Percentiles rank a stretch among this genome's conserved stretches.
These are phyloP conservation scores for Onychomys arenicola DNA, from an alignment of 2,797 vertebrate species.

Conservation along the genomic window DNA sequence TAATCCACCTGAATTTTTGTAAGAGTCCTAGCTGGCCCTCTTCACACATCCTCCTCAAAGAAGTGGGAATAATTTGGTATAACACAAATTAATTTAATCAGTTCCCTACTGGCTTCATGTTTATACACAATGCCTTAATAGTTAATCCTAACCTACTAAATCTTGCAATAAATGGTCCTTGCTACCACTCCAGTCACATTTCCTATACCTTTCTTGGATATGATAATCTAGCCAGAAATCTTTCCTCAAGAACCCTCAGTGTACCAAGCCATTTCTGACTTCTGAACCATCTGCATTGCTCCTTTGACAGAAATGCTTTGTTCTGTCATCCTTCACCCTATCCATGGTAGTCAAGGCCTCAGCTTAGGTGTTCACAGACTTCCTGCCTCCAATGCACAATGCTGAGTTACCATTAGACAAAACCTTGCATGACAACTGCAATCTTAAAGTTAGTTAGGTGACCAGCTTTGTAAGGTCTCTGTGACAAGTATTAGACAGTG, in stretches of 20 bases:
- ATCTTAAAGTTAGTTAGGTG: not conserved
- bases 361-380: not conserved
- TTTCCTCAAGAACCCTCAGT: not conserved
- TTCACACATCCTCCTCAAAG: not conserved
- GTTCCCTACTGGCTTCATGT: not conserved
- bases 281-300: not conserved
- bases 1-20: slow-evolving; percentile 3
- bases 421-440: not conserved
- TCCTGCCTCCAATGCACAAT: not conserved
- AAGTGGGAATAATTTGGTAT: not conserved
- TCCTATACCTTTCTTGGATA: not conserved
- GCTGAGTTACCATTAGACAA: not conserved
- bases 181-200: not conserved
- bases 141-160: not conserved
- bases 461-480: not conserved
- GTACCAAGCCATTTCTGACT: not conserved
- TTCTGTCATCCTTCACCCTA: rapidly evolving
- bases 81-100: not conserved
- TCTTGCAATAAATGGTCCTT: not conserved
- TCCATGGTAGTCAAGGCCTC: not conserved
- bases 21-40: not conserved
- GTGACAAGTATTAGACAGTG: not conserved
- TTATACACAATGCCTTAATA: not conserved
- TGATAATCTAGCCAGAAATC: not conserved
- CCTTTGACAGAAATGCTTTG: not conserved